phyloP scores from a whole-genome alignment of 2,113 vertebrate species.

The Gila orcuttii region DNA sequence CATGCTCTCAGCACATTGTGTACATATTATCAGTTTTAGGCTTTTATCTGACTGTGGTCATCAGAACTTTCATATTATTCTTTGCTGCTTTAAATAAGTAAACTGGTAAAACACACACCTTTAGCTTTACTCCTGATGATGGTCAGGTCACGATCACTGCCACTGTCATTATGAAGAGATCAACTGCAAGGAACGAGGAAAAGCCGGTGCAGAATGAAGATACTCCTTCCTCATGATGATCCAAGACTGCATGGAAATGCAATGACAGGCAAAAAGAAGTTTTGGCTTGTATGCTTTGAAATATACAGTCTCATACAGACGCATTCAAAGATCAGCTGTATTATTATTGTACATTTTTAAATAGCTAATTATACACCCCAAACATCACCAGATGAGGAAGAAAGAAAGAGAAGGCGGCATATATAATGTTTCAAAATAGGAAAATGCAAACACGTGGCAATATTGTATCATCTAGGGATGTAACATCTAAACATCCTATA shows the following conservation, averaged over 20 bases:
- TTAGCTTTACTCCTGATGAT: neutral
- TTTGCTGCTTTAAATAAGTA: neutral
- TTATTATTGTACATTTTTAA: neutral
- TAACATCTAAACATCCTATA: neutral
- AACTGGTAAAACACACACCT: conserved; percentile 8
- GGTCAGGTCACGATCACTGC: neutral
- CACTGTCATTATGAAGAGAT: conserved; percentile 28
- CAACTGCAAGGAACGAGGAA: neutral
- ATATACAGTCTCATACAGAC: neutral
- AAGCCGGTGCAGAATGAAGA: conserved; percentile 23
- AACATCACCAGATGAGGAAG: neutral
- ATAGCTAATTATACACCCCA: neutral
- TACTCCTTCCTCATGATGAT: neutral
- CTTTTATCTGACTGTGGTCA: neutral
- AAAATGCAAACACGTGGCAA: neutral
- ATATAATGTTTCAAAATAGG: neutral
- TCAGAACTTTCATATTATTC: neutral
- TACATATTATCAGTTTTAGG: neutral
- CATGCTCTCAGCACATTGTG: neutral
- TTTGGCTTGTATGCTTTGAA: neutral
- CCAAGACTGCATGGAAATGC: neutral
- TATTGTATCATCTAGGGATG: neutral
- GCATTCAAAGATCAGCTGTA: neutral
- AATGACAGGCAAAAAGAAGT: neutral
- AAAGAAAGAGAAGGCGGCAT: neutral